Evolutionary conservation across 1,140 invertebrate species (phyloP).

Genomic region (Pentalonia nigronervosa): DNA sequence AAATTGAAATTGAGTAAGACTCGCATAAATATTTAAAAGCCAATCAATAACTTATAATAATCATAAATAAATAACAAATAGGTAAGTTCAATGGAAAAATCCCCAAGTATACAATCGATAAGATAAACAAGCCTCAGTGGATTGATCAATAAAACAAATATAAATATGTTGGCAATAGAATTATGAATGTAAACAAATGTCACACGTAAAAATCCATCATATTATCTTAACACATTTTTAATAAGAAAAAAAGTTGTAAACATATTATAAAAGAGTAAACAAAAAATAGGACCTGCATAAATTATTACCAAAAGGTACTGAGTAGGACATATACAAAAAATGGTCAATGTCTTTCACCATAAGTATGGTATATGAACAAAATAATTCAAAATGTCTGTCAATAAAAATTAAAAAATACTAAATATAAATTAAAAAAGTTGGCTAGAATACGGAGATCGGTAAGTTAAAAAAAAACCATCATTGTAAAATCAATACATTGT

Average conservation of each 20-base stretch:
- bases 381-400: no score
- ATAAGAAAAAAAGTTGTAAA: neutral
- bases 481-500: neutral
- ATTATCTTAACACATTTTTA: neutral
- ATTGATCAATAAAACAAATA: neutral
- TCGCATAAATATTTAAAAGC: neutral
- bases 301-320: neutral
- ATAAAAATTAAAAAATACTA: neutral
- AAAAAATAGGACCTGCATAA: neutral
- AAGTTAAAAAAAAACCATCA: neutral
- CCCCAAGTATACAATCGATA: neutral
- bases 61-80: neutral
- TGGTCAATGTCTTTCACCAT: neutral
- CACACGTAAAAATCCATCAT: neutral
- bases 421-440: neutral
- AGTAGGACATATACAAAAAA: neutral
- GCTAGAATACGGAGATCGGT: neutral
- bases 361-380: neutral
- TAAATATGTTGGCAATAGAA: neutral
- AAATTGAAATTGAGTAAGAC: no score
- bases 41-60: neutral
- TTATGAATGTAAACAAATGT: neutral
- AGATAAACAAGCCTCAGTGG: neutral
- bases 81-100: neutral
- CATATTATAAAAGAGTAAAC: neutral